A percentile compares a stretch with the other conserved stretches of the same genome.
phyloP scores from a whole-genome alignment of 2,888 invertebrate species.

The Phymatocera aterrima region DNA sequence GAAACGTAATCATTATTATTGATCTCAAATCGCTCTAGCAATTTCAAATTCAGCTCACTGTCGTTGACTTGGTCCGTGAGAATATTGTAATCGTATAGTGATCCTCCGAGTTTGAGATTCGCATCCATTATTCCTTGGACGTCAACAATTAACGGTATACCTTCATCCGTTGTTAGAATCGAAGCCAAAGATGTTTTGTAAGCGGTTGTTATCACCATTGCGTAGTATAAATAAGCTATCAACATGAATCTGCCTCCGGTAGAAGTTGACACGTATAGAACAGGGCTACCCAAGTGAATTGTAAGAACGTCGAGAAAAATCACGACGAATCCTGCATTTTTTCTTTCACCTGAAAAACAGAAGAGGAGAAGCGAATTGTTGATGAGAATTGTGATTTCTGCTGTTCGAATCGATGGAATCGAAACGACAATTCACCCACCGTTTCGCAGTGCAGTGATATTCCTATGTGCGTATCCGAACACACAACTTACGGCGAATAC shows the following conservation, averaged over 20 bases:
- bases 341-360: background rate
- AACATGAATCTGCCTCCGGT: conserved; percentile 2
- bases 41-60: background rate
- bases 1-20: background rate
- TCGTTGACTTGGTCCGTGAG: conserved; percentile 2
- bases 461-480: background rate
- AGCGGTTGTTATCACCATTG: conserved; percentile 5
- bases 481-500: background rate
- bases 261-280: background rate
- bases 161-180: conserved; percentile 5
- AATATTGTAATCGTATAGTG: conserved; percentile 9
- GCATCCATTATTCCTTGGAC: background rate
- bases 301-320: background rate
- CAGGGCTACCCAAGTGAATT: background rate
- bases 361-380: background rate
- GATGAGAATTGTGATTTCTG: no score
- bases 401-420: background rate
- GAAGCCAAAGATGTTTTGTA: conserved; percentile 30
- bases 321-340: background rate
- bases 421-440: background rate
- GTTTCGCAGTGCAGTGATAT: background rate
- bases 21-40: background rate
- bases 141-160: background rate
- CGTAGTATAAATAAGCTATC: background rate
- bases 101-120: conserved; percentile 17